A percentile compares a stretch with the other conserved stretches of the same genome.
Conservation (phyloP, 1,140 invertebrate genomes). For the Zaprionus gabonicus region DNA sequence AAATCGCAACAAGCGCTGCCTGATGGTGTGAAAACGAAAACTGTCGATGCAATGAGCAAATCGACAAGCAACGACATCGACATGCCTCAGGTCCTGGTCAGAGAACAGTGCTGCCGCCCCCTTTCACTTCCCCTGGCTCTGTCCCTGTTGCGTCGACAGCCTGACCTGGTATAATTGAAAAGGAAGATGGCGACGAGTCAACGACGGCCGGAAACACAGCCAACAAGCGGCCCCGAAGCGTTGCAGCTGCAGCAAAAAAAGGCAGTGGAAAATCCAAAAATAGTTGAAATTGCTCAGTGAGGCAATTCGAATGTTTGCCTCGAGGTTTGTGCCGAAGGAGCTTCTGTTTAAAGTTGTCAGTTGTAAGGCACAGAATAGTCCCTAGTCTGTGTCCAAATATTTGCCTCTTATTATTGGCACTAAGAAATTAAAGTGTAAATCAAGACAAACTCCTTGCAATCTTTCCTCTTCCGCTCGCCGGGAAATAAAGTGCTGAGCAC, state of each 20-base stretch:
- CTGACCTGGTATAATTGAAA: slow-evolving; percentile 70
- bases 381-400: neutral
- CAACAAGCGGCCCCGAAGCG: slow-evolving; percentile 54
- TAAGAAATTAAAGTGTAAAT: neutral
- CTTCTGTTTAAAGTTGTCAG: neutral
- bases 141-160: neutral
- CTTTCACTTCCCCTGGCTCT: neutral
- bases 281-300: slow-evolving; percentile 30
- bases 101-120: neutral
- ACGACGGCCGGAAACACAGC: slow-evolving; percentile 66
- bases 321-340: neutral
- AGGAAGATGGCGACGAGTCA: slow-evolving; percentile 68
- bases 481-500: slow-evolving; percentile 37
- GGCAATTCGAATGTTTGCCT: slow-evolving; percentile 23
- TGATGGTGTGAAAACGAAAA: slow-evolving; percentile 77
- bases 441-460: neutral
- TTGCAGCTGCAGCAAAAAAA: slow-evolving; percentile 38
- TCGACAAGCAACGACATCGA: slow-evolving; percentile 41
- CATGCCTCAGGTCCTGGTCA: slow-evolving; percentile 26
- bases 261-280: slow-evolving; percentile 27
- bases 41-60: slow-evolving; percentile 62
- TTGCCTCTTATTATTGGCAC: neutral
- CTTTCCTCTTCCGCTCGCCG: neutral
- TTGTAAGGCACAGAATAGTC: too few species aligned
- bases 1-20: slow-evolving; percentile 70